Evolutionary conservation across 2,113 vertebrate species (phyloP), one percentile per base, ranked within the genome.

Genomic region (Zapornia atra): DNA sequence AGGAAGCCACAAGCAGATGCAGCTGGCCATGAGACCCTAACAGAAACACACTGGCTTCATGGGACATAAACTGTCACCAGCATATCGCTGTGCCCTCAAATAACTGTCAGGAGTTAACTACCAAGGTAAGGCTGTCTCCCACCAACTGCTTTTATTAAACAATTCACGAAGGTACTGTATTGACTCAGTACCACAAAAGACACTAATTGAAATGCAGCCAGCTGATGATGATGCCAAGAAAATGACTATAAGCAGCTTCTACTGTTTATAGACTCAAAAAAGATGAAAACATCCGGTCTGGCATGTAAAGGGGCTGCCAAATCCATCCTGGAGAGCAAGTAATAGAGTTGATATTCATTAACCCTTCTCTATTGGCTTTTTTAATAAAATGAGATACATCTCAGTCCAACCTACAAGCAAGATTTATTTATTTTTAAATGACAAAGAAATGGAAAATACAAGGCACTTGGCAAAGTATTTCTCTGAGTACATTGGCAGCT

Each of bases 341-440:
- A 73, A 89, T 42, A 40, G 38, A 86, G 79, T 20, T 76, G 79
- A 54, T 84, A 88, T 90, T 93, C 70, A 82, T 91, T 92, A 94
- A 84, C 76, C 69, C 82, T 93, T 65, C 76, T 79, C 12, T 4
- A 69, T 1, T 64, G 69, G 44, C 33, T 79, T 80, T 92, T 94
- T 90, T 44, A 77, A 92, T 48, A 71, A 70, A 88, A 86, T 51
- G 38, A 75, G 61, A 26, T 54, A 56, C 31, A 71, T 48, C 46
- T 75, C 1, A 0, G 34, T 34, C 70, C 66, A 88, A 48, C 28
- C 40, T 92, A 94, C 26, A 24, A 64, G 56, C 14, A 79, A 92
- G 82, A 88, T 68, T 94, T 83, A 79, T 89, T 34, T 81, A 13
- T 86, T 95, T 85, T 89, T 72, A 68, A 96, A 91, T 59, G 51